A percentile compares a stretch with the other conserved stretches of the same genome.
Evolutionary conservation across 2,113 vertebrate species (phyloP).

Genomic region (Rafetus swinhoei): DNA sequence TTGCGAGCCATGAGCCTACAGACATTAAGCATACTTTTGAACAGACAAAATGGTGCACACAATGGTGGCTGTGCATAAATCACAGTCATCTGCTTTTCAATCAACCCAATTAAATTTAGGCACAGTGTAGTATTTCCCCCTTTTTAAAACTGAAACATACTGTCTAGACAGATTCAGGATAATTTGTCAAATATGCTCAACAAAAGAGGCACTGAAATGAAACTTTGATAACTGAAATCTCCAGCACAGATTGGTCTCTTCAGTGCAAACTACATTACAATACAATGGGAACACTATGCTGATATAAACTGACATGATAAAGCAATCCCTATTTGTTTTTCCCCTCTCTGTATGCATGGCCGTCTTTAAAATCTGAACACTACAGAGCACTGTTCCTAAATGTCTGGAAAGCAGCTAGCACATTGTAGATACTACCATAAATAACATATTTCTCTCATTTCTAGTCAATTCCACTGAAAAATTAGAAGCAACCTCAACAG

Average conservation of each 20-base stretch:
- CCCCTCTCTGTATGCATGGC: neutral
- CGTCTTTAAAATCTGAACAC: neutral
- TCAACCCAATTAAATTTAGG: neutral
- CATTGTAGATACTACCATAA: neutral
- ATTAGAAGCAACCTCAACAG: neutral
- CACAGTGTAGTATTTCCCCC: neutral
- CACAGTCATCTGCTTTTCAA: neutral
- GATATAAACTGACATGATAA: neutral
- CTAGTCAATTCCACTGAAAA: neutral
- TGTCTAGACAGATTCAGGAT: rapidly evolving
- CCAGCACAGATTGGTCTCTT: neutral
- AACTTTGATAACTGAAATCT: neutral
- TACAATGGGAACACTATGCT: neutral
- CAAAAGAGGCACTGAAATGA: neutral
- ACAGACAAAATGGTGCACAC: neutral
- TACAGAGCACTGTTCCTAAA: too few relatives aligned
- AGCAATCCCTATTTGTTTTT: neutral
- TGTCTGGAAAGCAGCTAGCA: neutral
- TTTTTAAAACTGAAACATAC: neutral
- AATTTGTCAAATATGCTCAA: neutral
- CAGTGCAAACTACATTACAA: neutral
- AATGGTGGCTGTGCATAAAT: neutral
- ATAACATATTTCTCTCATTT: neutral
- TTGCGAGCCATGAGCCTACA: conserved; percentile 75
- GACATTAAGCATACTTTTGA: neutral